Base-by-base conservation (phyloP, 2,797 vertebrate genomes). In the Anabacerthia variegaticeps region DNA sequence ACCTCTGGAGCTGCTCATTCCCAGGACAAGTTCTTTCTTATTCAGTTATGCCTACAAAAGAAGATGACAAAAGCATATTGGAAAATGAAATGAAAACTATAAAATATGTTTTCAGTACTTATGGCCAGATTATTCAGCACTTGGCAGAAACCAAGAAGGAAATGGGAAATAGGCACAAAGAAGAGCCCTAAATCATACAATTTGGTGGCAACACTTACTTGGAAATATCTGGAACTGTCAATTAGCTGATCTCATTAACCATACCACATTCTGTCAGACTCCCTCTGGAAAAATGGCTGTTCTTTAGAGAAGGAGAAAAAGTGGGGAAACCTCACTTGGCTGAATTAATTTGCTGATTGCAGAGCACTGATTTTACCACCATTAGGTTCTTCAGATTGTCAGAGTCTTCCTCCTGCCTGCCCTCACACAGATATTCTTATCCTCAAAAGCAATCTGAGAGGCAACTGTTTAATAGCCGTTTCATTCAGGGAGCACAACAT, bases 101-200 rank as follows among this genome's bases (percentile, higher is more conserved):
- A 96, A 95, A 94, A 81, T 80, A 51, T n/a, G 14, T 86, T 96
- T 89, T 85, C 55, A 66, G n/a, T 90, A 51, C 49, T 91, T 91
- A 94, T 58, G 62, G 66, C 39, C 79, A 93, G 76, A 90, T 95
- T 93, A 95, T 81, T 92, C 89, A 92, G 94, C 92, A 88, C 14
- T 92, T 97, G 96, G 85, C 85, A 93, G 66, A 90, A 26, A 76
- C 32, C 43, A 55, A 30, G 12, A 17, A 63, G 65, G 61, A 71
- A 77, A 88, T 80, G 62, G 61, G 73, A 88, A 97, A 80, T 5
- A 88, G 36, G 39, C 73, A 81, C 39, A 85, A 88, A 90, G 54
- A 44, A 67, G 54, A 80, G 30, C 54, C 58, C 46, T 92, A 93
- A 88, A 85, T 93, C 84, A 59, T 9, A 23, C 32, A 49, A 44